Evolutionary conservation across 2,888 invertebrate genomes (phyloP).

Genomic region (Leucoma salicis): DNA sequence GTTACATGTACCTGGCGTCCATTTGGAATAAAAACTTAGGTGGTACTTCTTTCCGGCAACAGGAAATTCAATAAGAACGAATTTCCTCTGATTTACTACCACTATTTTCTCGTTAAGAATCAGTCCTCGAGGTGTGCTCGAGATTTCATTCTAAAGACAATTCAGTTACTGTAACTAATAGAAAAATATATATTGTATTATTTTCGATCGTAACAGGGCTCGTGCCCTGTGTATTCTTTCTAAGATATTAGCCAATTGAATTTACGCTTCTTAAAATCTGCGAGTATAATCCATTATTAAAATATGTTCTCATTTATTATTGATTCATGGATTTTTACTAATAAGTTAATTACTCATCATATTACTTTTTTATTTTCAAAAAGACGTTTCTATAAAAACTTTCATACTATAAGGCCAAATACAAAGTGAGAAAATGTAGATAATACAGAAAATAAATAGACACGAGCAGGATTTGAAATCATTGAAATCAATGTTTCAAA

Average conservation of each 20-base stretch:
- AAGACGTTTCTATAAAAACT: too few relatives aligned
- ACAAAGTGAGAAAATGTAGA: too few relatives aligned
- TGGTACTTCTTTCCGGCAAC: constrained; percentile 65
- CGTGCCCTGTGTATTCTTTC: background rate
- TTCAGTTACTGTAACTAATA: constrained; percentile 35
- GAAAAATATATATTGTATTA: constrained; percentile 11
- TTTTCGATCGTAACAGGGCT: constrained; percentile 13
- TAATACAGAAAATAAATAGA: too few relatives aligned
- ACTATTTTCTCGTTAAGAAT: constrained; percentile 80
- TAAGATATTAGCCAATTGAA: background rate
- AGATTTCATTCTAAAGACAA: constrained; percentile 66
- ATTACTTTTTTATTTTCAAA: too few relatives aligned
- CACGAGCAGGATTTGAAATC: too few relatives aligned
- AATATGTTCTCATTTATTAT: too few relatives aligned
- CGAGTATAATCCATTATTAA: too few relatives aligned
- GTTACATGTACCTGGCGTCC: constrained; percentile 57
- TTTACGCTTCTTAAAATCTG: background rate
- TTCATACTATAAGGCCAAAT: too few relatives aligned
- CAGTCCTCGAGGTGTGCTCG: constrained; percentile 65
- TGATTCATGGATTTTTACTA: too few relatives aligned
- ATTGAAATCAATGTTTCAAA: too few relatives aligned
- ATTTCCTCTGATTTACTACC: constrained; percentile 79
- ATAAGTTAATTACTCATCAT: too few relatives aligned
- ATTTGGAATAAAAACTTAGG: constrained; percentile 70
- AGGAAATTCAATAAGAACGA: constrained; percentile 81